phyloP scores from a whole-genome alignment of 2,888 invertebrate species.

The Nineta flava region DNA sequence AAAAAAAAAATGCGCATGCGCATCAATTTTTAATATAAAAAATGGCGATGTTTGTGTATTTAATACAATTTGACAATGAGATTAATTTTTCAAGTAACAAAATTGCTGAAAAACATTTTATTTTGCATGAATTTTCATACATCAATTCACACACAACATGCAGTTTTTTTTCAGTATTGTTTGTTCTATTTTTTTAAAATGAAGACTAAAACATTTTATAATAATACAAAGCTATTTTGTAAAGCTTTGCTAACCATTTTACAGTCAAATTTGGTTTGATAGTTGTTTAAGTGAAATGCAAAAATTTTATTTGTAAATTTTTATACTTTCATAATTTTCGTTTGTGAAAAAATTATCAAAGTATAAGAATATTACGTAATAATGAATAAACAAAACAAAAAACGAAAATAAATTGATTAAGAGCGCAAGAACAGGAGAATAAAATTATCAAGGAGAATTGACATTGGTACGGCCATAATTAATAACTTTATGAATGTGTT shows the following conservation, averaged over 20 bases:
- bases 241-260: no score
- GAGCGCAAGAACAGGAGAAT: not conserved
- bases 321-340: not conserved
- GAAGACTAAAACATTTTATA: not conserved
- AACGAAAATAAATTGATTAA: not conserved
- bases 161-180: not conserved
- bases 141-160: no score
- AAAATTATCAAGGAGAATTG: not conserved
- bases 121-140: no score
- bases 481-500: not conserved
- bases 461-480: not conserved
- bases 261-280: not conserved
- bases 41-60: not conserved
- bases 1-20: not conserved
- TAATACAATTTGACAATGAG: no score
- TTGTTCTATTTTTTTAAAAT: not conserved
- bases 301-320: not conserved
- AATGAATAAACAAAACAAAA: not conserved
- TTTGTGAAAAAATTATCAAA: not conserved
- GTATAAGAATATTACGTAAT: not conserved
- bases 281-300: not conserved
- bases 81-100: no score
- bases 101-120: no score
- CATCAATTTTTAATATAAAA: not conserved
- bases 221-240: no score